Conservation (phyloP, 2,113 vertebrate species). For the Dolichallabes microphthalmus region DNA sequence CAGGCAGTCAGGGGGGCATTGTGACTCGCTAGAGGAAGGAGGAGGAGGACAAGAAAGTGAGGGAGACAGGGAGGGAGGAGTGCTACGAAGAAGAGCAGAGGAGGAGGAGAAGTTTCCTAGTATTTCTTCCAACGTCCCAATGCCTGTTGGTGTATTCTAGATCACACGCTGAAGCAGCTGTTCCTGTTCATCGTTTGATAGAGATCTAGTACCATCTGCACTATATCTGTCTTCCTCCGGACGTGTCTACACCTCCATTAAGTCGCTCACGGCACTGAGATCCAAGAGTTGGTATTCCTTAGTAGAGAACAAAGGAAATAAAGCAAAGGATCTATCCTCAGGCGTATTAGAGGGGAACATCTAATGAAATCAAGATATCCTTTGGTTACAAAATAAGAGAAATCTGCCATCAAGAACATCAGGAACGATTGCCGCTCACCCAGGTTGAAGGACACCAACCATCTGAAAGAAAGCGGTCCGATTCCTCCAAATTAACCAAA, state of each 20-base stretch:
- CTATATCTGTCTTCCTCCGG: constrained; percentile 14
- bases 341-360: background rate
- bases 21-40: constrained; percentile 22
- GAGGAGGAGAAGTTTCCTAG: constrained; percentile 36
- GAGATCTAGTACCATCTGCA: constrained; percentile 19
- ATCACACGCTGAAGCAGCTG: constrained; percentile 32
- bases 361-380: constrained; percentile 23
- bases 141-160: constrained; percentile 12
- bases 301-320: background rate
- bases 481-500: constrained; percentile 7
- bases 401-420: constrained; percentile 17
- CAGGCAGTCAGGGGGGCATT: constrained; percentile 42
- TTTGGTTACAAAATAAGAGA: background rate
- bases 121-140: constrained; percentile 40
- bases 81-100: constrained; percentile 17
- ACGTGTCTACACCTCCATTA: background rate
- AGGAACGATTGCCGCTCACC: background rate
- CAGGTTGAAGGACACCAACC: background rate
- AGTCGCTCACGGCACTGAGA: background rate
- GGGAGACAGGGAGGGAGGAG: constrained; percentile 33
- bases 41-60: constrained; percentile 11
- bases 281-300: background rate
- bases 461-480: background rate
- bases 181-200: constrained; percentile 31
- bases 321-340: constrained; percentile 13